Evolutionary conservation across 2,113 vertebrate species (phyloP), one percentile per base, ranked within the genome.

Genomic region (Syngnathus scovelli): DNA sequence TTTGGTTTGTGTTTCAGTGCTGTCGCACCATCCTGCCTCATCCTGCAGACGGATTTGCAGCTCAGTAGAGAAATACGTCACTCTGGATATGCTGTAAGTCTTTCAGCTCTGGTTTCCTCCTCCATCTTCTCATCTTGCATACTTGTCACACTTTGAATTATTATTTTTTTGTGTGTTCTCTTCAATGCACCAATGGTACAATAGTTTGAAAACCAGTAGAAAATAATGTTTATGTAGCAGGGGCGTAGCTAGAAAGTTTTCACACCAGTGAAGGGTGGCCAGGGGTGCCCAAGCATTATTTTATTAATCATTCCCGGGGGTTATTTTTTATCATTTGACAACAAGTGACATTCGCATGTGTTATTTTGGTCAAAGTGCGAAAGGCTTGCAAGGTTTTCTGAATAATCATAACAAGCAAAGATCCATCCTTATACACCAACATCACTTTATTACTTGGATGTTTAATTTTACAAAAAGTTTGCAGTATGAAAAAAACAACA

Each of bases 21-120:
- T 64, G 60, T 69, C 68, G 37, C 7, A 18, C 27, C 7, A 5
- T 67, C 68, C 70, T 48, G 54, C 72, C 56, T 27, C 58, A 63
- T 82, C 64, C 70, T 81, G 86, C 67, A 80, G 36, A 77, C 72
- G 49, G 71, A 84, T 79, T 86, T 81, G 61, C 52, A 49, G 67
- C 46, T 15, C 66, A 68, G 77, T 39, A 55, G 61, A 49, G 60
- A 80, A 64, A 81, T 80, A 44, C 59, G 55, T 82, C 78, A 73
- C 11, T 11, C 46, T 48, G 16, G 27, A 33, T 33, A 33, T 33
- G 46, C 4, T 16, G 46, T 48, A 48, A 48, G 3, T 68, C 70
- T 72, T 68, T 36, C 78, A 67, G 76, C 62, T 70, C 59, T 37
- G 10, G 41, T 61, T 76, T 70, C 62, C 75, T 64, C 66, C 23